phyloP scores from a whole-genome alignment of 1,140 invertebrate genomes.

The Mycetomoellerius zeteki region DNA sequence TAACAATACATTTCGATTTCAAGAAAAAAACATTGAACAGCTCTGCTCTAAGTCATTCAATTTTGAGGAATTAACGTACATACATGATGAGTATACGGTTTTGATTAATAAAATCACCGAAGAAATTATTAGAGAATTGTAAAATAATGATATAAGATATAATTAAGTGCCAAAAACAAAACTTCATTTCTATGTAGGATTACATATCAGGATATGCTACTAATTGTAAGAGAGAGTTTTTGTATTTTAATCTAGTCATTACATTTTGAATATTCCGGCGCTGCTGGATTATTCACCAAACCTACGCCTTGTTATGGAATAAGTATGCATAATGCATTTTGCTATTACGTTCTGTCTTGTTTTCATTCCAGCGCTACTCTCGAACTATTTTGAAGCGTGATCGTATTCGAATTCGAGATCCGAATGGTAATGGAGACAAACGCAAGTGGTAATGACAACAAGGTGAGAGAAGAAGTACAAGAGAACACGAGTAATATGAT shows the following conservation, averaged over 20 bases:
- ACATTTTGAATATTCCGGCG: neutral
- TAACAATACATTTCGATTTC: too few relatives aligned
- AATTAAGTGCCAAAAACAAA: neutral
- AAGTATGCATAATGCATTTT: conserved; percentile 53
- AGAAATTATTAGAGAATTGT: neutral
- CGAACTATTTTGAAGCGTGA: conserved; percentile 18
- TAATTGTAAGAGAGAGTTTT: neutral
- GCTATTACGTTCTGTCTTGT: conserved; percentile 27
- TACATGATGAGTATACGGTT: neutral
- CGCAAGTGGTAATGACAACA: neutral
- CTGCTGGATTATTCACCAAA: conserved; percentile 29
- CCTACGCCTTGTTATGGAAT: conserved; percentile 14
- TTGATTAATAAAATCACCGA: neutral
- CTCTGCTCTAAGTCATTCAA: neutral
- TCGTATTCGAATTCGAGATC: conserved; percentile 24
- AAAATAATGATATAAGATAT: neutral
- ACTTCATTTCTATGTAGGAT: neutral
- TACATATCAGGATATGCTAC: too few relatives aligned
- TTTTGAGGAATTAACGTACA: neutral
- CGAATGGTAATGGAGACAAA: neutral
- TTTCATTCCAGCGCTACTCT: neutral
- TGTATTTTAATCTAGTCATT: conserved; percentile 30
- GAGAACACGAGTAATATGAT: conserved; percentile 44
- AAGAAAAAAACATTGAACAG: too few relatives aligned
- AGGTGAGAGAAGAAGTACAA: neutral